Evolutionary conservation across 2,797 vertebrate genomes (phyloP).

Genomic region (Silurus lanzhouensis): DNA sequence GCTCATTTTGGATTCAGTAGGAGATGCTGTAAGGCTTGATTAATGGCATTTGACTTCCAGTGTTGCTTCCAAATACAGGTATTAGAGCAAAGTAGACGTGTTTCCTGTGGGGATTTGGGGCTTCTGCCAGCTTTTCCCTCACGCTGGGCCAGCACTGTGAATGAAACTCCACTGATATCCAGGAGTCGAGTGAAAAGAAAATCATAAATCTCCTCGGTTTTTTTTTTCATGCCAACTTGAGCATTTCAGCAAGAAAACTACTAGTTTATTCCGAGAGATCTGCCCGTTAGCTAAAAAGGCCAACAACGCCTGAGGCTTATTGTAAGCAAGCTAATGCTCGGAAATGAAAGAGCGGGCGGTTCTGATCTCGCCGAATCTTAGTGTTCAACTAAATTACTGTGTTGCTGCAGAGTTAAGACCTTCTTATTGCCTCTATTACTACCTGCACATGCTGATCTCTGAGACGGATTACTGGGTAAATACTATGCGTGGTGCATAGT

Average conservation of each 20-base stretch:
- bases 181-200: neutral
- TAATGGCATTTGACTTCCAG: slow-evolving; percentile 41
- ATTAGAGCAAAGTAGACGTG: slow-evolving; percentile 11
- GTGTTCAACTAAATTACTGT: slow-evolving; percentile 2
- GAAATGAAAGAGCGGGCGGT: slow-evolving; percentile 15
- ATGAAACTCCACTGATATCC: neutral
- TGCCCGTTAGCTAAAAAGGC: neutral
- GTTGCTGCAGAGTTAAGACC: slow-evolving; percentile 13
- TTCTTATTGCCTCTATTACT: slow-evolving; percentile 11
- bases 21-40: slow-evolving; percentile 20
- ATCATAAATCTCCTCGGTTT: neutral
- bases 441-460: neutral
- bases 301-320: slow-evolving; percentile 14
- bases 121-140: slow-evolving; percentile 19
- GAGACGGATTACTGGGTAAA: neutral
- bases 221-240: slow-evolving; percentile 6
- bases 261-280: slow-evolving; percentile 6
- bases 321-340: neutral
- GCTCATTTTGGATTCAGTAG: slow-evolving; percentile 31
- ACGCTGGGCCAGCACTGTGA: neutral
- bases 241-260: neutral
- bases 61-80: slow-evolving; percentile 18
- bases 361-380: neutral
- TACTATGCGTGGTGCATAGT: neutral
- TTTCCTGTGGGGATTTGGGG: slow-evolving; percentile 23